phyloP scores from a whole-genome alignment of 2,888 invertebrate species.

The Eueremaeus valkanovi region DNA sequence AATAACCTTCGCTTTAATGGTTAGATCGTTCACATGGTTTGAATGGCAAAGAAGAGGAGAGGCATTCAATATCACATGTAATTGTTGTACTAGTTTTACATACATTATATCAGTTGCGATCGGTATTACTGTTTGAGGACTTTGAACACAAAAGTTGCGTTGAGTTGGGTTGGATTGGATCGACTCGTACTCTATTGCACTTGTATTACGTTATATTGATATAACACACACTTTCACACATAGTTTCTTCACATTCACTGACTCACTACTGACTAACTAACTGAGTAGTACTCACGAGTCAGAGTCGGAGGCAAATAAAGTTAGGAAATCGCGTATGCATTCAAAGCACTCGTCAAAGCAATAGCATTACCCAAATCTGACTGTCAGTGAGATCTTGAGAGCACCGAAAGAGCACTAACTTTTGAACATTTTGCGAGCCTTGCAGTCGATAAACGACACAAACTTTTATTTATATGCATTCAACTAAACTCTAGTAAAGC shows the following conservation, averaged over 20 bases:
- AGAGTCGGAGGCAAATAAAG: too few species aligned
- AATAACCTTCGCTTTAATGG: constrained; percentile 5
- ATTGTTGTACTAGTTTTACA: constrained; percentile 10
- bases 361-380: not conserved
- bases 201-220: constrained; percentile 18
- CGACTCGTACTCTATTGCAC: not conserved
- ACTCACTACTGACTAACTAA: not conserved
- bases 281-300: too few species aligned
- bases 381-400: too few species aligned
- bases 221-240: constrained; percentile 10
- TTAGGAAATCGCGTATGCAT: too few species aligned
- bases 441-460: not conserved
- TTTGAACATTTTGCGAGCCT: not conserved
- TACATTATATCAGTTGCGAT: constrained; percentile 23
- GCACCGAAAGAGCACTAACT: not conserved
- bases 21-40: constrained; percentile 8
- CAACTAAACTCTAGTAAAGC: not conserved
- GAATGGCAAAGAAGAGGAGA: not conserved
- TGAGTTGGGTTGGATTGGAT: not conserved
- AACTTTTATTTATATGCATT: constrained; percentile 19
- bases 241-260: not conserved
- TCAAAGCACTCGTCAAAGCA: not conserved
- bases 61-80: constrained; percentile 22
- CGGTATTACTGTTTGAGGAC: constrained; percentile 1
- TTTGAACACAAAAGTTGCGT: constrained; percentile 18